Percentiles rank a stretch among this genome's conserved stretches.
Conservation (phyloP, 2,888 invertebrate genomes). For the Tenthredo scrophulariae region DNA sequence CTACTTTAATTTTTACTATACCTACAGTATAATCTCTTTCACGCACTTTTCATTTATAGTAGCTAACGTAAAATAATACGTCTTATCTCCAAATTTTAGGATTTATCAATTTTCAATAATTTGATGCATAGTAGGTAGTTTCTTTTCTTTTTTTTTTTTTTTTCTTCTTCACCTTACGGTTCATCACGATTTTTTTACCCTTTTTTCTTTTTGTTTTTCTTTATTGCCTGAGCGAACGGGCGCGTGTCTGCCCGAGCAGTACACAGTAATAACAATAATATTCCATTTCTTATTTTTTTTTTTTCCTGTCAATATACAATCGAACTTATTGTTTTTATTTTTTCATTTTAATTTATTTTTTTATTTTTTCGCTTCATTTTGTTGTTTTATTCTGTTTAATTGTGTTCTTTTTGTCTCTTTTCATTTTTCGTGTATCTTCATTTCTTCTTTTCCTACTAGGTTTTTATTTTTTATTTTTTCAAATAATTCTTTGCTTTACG, state of each 20-base stretch:
- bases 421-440: neutral
- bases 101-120: conserved; percentile 12
- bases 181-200: neutral
- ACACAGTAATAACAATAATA: conserved; percentile 72
- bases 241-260: conserved; percentile 68
- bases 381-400: conserved; percentile 48
- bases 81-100: neutral
- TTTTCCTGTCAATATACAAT: conserved; percentile 74
- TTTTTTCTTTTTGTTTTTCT: conserved; percentile 53
- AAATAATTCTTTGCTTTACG: conserved; percentile 32
- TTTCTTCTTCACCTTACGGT: neutral
- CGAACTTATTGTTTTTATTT: conserved; percentile 66
- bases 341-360: conserved; percentile 57
- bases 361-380: conserved; percentile 55
- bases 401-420: neutral
- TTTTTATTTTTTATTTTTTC: conserved; percentile 49
- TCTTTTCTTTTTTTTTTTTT: no score
- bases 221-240: conserved; percentile 71
- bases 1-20: conserved; percentile 17
- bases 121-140: neutral
- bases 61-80: neutral
- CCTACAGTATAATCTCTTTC: neutral
- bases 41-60: neutral
- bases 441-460: neutral
- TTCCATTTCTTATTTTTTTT: conserved; percentile 62